These are phyloP conservation scores for Intellagama lesueurii DNA, from an alignment of 2,797 vertebrate genomes.

Conservation along the genomic window DNA sequence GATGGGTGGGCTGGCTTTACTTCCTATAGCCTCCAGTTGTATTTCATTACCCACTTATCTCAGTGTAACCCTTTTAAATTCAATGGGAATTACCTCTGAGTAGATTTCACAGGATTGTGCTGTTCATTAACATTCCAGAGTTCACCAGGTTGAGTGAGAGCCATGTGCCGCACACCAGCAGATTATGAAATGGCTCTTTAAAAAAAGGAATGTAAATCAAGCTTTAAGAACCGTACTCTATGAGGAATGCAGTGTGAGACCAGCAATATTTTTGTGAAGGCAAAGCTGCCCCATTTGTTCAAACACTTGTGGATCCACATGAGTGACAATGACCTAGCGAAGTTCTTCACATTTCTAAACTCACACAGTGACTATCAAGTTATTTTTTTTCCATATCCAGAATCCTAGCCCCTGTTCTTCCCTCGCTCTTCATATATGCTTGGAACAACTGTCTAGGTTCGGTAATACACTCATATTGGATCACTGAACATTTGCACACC, in stretches of 20 bases:
- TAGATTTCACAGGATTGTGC: not conserved
- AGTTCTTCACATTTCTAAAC: conserved; percentile 41
- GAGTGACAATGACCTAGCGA: conserved; percentile 40
- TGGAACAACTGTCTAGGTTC: too few relatives aligned
- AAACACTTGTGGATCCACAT: conserved; percentile 23
- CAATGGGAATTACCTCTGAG: not conserved
- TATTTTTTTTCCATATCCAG: not conserved
- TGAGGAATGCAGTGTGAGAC: conserved; percentile 28
- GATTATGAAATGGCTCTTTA: not conserved
- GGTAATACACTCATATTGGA: too few relatives aligned
- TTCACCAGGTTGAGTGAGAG: not conserved
- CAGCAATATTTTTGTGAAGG: conserved; percentile 7
- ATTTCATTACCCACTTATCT: not conserved
- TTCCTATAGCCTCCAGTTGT: not conserved
- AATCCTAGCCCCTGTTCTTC: not conserved
- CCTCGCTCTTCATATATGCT: not conserved
- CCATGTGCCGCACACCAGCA: not conserved
- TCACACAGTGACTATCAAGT: conserved; percentile 26
- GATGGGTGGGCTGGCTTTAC: not conserved
- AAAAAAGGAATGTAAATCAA: conserved; percentile 4
- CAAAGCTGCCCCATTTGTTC: conserved; percentile 36
- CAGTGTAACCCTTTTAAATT: not conserved
- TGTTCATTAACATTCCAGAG: not conserved
- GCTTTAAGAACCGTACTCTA: conserved; percentile 5
- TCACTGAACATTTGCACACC: too few relatives aligned